Conservation (phyloP, 2,797 vertebrate genomes). For the Fundulus diaphanus region DNA sequence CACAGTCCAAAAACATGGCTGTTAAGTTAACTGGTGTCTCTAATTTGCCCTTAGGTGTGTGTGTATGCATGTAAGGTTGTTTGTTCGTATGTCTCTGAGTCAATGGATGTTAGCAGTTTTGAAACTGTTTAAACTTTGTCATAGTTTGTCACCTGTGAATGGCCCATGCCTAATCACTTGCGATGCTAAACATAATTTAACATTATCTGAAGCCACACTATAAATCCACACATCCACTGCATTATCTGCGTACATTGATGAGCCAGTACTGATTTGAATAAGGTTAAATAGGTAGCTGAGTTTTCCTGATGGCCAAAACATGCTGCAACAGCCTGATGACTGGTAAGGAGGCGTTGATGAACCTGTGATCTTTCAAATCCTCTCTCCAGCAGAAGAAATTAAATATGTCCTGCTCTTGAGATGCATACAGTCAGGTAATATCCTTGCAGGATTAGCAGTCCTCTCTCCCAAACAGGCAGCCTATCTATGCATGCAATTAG, state of each 20-base stretch:
- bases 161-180: not conserved
- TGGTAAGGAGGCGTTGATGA: conserved; percentile 46
- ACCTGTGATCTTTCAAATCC: conserved; percentile 37
- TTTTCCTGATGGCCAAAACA: conserved; percentile 5
- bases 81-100: too few species aligned
- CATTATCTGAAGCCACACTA: not conserved
- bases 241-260: not conserved
- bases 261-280: not conserved
- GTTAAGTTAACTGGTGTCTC: too few species aligned
- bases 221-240: not conserved
- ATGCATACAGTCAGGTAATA: conserved; percentile 43
- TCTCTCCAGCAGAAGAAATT: conserved; percentile 40
- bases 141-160: too few species aligned
- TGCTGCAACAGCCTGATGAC: conserved; percentile 36
- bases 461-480: conserved; percentile 13
- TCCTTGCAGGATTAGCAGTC: conserved; percentile 39
- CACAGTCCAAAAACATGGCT: too few species aligned
- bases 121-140: too few species aligned
- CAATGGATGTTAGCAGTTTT: too few species aligned
- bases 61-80: too few species aligned
- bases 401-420: conserved; percentile 47
- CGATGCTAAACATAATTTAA: not conserved
- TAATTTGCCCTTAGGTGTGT: too few species aligned
- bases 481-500: conserved; percentile 50
- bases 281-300: not conserved